Base-by-base conservation (phyloP, 2,888 invertebrate species). In the Heteromyza rotundicornis region DNA sequence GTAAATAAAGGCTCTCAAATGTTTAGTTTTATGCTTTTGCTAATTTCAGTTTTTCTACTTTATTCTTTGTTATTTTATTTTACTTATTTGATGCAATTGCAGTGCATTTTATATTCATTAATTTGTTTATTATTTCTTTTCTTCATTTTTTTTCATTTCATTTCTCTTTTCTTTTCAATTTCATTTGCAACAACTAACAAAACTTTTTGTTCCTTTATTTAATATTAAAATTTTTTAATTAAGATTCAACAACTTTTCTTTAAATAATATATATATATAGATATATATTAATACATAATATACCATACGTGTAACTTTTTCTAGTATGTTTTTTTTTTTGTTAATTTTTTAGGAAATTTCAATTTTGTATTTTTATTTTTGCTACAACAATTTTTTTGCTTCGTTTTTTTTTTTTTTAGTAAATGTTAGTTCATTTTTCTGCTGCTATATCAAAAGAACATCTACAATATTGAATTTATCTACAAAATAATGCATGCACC, bases 1-100 rank as follows among this genome's bases (percentile, higher is more conserved):
- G 76, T 79, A 78, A 79, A 75, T 80, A 80, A 80, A 78, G 74
- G 76, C 75, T 80, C 75, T 77, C 76, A 77, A 78, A 75, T 75
- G 70, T 74, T 67, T 63, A 35, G 59, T 64, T 69, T 64, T 58
- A 44, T 61, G 64, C 59, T 40, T 65, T 59, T 59, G 49, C 55
- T 63, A 64, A 63, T 64, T 67, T 65, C 62, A 59, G 62, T 65
- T 59, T 57, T 47, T 24, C 59, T 62, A 36, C 22, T 44, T 32
- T 14, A 8, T 23, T 62, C 54, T 60, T 50, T 59, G 22, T 17
- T 62, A 23, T n/a, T 50, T 35, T 57, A 19, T n/a, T 57, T 62
- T 58, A 57, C 23, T 54, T 56, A 52, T 64, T 57, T 59, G 55
- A 56, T 62, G 57, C 58, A 54, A 57, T 55, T 62, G 53, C 59